These are phyloP conservation scores for Potorous gilbertii DNA, from an alignment of 2,797 vertebrate genomes.

Conservation along the genomic window DNA sequence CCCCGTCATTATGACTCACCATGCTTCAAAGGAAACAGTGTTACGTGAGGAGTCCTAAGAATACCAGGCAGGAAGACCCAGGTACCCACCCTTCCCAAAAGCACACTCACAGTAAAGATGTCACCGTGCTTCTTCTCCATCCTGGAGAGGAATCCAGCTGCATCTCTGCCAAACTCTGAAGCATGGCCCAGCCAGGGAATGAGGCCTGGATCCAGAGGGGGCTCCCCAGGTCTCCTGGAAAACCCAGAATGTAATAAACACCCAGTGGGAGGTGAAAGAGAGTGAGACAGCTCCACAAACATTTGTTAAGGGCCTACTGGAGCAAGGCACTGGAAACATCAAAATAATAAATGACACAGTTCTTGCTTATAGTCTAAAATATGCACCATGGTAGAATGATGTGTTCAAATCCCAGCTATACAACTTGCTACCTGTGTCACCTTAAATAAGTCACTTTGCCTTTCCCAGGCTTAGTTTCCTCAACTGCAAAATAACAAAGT, in stretches of 20 bases:
- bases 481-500: background rate
- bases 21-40: background rate
- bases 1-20: background rate
- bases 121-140: constrained; percentile 93
- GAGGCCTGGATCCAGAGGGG: constrained; percentile 90
- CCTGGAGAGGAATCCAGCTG: constrained; percentile 87
- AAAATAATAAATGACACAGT: background rate
- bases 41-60: background rate
- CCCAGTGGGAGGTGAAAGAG: too few species aligned
- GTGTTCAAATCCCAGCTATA: background rate
- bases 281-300: background rate
- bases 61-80: background rate
- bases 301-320: background rate
- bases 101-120: constrained; percentile 90
- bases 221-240: constrained; percentile 87
- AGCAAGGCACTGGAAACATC: background rate
- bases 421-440: background rate
- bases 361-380: background rate
- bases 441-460: background rate
- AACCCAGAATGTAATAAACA: constrained; percentile 14
- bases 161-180: constrained; percentile 91
- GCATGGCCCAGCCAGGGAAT: constrained; percentile 93
- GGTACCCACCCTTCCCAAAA: background rate
- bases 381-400: background rate
- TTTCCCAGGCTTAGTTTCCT: background rate